Base-by-base conservation (phyloP, 1,140 invertebrate genomes). In the Vanessa atalanta region DNA sequence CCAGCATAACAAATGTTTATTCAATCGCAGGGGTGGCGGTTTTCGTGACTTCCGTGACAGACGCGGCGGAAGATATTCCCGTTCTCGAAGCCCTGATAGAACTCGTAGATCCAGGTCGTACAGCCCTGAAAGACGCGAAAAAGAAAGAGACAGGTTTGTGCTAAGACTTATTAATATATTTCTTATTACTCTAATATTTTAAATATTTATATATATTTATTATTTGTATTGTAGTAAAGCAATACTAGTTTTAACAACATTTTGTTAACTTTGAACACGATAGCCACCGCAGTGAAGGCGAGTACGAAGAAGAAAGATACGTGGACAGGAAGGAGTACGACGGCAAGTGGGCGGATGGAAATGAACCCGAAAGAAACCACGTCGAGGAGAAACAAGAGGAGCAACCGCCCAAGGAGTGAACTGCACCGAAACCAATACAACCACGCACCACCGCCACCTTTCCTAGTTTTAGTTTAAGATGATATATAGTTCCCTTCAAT, bases 251-350 rank as follows among this genome's bases (percentile, higher is more conserved):
- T 3, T 43, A 63, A 5, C 15, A 12, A 63, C 9, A 63, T 20
- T 63, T 63, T 16, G 13, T 37, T 63, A 12, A 63, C 26, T 60
- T 60, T 60, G 92, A 94, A 75, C 95, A 95, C 63, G 94, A 95
- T 77, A 95, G 95, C 66, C 95, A 95, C 66, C 88, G 96, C 73
- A 96, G 95, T 83, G 95, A 96, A 81, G 95, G 95, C 7, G 95
- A 96, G 81, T 96, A 96, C 76, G 94, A 95, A 71, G 95, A 96
- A 82, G 94, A 95, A 65, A 92, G 94, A 65, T 94, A 92, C 86
- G 93, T 94, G 23, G 93, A 94, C 82, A 86, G 94, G 26, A 94
- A 94, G 79, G 90, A 93, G 76, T 95, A 94, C 83, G 94, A 94
- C 78, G 94, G 94, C 12, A 95, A 95, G 80, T 95, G 94, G 94